Conservation (phyloP, 1,140 invertebrate genomes). For the Bombus vancouverensis region DNA sequence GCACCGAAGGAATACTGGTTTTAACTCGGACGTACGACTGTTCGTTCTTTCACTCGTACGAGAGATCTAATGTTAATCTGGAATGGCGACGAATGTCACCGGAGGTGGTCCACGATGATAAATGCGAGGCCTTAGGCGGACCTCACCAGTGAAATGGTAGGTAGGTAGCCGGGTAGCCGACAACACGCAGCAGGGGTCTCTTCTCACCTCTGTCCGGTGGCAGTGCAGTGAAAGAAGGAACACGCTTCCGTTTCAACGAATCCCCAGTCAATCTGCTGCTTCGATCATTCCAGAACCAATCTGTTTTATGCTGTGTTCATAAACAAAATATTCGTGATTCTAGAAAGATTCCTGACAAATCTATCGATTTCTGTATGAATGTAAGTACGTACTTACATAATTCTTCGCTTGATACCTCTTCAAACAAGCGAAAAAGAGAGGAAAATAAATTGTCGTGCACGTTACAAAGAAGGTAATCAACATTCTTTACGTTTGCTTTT, state of each 20-base stretch:
- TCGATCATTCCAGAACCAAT: neutral
- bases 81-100: slow-evolving; percentile 68
- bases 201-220: slow-evolving; percentile 58
- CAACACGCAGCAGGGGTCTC: slow-evolving; percentile 70
- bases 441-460: neutral
- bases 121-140: slow-evolving; percentile 68
- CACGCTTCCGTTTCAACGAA: slow-evolving; percentile 36
- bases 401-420: neutral
- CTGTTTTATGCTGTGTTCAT: neutral
- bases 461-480: neutral
- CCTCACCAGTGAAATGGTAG: slow-evolving; percentile 52
- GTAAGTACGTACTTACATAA: neutral
- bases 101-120: slow-evolving; percentile 77
- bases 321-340: neutral
- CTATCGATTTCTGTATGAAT: neutral
- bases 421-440: neutral
- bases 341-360: neutral
- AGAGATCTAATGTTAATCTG: slow-evolving; percentile 64
- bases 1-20: neutral
- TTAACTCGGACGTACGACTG: too few relatives aligned
- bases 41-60: neutral
- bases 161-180: slow-evolving; percentile 67
- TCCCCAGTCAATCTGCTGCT: neutral
- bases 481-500: neutral
- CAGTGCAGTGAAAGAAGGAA: slow-evolving; percentile 35